Base-by-base conservation (phyloP, 2,888 invertebrate genomes). In the Nebria brevicollis region DNA sequence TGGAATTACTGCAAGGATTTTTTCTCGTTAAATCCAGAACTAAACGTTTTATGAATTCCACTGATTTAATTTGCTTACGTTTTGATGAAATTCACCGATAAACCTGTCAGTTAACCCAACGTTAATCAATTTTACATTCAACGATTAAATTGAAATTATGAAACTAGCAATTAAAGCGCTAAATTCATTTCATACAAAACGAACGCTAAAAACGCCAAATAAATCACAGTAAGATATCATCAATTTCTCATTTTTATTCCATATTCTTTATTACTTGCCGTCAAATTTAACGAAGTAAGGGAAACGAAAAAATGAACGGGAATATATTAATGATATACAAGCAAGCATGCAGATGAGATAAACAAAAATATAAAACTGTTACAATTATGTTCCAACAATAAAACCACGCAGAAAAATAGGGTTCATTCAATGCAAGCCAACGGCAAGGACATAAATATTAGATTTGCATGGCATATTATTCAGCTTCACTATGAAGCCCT, bases 241-340 rank as follows among this genome's bases (percentile, higher is more conserved):
- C 54, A 54, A 54, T 54, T 54, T 54, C 54, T 54, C 54, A 54
- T 54, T 54, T 54, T 54, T 54, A 54, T 54, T 54, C 54, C 54
- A 54, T 54, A 54, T 54, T 54, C 54, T 54, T 54, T 54, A 54
- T 54, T 8, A 54, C 54, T 54, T 13, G 11, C 8, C 54, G 54
- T 54, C 54, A 54, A 54, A 54, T 54, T 54, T 54, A 54, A 54
- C 54, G 54, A 54, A 54, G 54, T 54, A 54, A 54, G 54, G 54
- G 54, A 54, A 54, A 54, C 54, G 54, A 54, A 54, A 54, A 54
- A 54, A 54, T 54, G 54, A 54, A 54, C 11, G 11, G 13, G 54
- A 8, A 54, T 7, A 54, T 11, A 54, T 54, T 54, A 54, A 54
- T 54, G 54, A 54, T 54, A 54, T 54, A 54, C 54, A 54, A 54